Percentiles rank a stretch among this genome's conserved stretches.
Conservation (phyloP, 1,140 invertebrate genomes). For the Scaptodrosophila lebanonensis region DNA sequence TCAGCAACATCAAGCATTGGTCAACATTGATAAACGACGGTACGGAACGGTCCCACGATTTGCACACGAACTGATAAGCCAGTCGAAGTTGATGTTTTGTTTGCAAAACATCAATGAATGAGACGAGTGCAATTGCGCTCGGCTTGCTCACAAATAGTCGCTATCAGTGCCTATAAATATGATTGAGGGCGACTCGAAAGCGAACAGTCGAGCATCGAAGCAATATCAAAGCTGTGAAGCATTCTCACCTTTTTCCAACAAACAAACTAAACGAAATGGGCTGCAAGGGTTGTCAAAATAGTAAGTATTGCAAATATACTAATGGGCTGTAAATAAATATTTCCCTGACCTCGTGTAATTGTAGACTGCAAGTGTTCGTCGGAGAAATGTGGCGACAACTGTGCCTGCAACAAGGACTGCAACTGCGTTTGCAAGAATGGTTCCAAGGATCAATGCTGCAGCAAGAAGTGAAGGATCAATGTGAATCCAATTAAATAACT, state of each 20-base stretch:
- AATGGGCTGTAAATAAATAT: constrained; percentile 3
- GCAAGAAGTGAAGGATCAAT: constrained; percentile 46
- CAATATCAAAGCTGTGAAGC: constrained; percentile 25
- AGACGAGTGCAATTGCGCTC: constrained; percentile 43
- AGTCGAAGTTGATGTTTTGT: constrained; percentile 16
- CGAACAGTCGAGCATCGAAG: constrained; percentile 30
- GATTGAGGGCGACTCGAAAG: background rate
- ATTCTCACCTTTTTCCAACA: constrained; percentile 2
- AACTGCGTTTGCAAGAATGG: constrained; percentile 52
- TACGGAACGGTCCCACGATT: constrained; percentile 23
- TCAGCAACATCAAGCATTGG: constrained; percentile 35
- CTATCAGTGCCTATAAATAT: constrained; percentile 21
- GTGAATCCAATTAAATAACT: no score
- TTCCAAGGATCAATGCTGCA: constrained; percentile 61
- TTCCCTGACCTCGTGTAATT: constrained; percentile 1
- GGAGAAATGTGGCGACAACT: constrained; percentile 49
- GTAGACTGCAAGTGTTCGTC: constrained; percentile 49
- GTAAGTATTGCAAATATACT: constrained; percentile 28
- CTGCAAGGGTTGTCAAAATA: constrained; percentile 52
- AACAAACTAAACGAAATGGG: constrained; percentile 28
- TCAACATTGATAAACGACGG: constrained; percentile 26
- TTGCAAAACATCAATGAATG: no score
- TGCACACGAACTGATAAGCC: constrained; percentile 53
- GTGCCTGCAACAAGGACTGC: constrained; percentile 52
- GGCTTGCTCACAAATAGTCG: background rate